Base-by-base conservation (phyloP, 2,113 vertebrate species). In the Mustelus asterias region DNA sequence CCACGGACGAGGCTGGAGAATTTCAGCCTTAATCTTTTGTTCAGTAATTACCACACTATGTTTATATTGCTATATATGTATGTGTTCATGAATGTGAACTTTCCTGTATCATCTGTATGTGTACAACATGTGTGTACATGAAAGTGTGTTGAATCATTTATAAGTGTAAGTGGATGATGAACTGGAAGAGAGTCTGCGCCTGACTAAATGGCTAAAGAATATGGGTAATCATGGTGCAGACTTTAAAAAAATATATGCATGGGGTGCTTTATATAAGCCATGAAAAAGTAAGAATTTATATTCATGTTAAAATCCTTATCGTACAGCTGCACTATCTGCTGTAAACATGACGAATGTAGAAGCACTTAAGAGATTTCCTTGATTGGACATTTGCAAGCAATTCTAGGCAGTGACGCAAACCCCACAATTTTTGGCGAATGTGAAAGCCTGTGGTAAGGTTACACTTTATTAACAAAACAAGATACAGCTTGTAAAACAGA, bases 401-500 rank as follows among this genome's bases (percentile, higher is more conserved):
- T 93, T 93, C 7, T n/a, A 65, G 60, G 63, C 37, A 37, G 20
- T 93, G 89, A 63, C 60, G 33, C 89, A 93, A 93, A 93, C 60
- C 89, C 33, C 94, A 70, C 44, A 95, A 24, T 48, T 95, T 93
- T 26, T 95, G 94, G 94, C 94, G 72, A 95, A 95, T 95, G 67
- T 18, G 69, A 44, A 95, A 48, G 94, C 67, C 48, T 72, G 67
- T 95, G 94, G 94, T 95, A 72, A 95, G 94, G 69, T 41, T 95
- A 48, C 69, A 95, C 67, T 95, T 95, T 72, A 95, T 95, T 72
- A 95, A 95, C 67, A 95, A 95, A 48, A 26, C 69, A 48, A 95
- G 94, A 95, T 70, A 95, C 67, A 95, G 94, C 94, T 44, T 95
- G 94, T 95, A 95, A 76, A 95, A 95, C 69, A 70, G 94, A 76